Evolutionary conservation across 2,888 invertebrate species (phyloP), one percentile per base, ranked within the genome.

Genomic region (Oligia latruncula): DNA sequence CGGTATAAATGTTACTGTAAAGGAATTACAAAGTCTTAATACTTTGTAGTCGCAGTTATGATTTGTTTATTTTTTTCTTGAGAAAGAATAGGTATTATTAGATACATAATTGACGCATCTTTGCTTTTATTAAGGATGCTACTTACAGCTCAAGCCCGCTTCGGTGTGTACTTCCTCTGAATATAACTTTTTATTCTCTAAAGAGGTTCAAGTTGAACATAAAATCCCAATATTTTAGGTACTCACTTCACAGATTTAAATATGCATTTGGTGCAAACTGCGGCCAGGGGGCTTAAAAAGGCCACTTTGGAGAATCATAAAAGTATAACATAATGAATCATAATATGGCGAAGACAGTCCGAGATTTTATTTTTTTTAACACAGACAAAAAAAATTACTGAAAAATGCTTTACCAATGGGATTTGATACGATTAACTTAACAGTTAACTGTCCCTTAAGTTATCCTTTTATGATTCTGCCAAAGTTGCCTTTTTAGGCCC

Each of bases 1-100:
- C 78, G 70, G 43, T 78, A 82, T 84, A 88, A 89, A 85, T 83
- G 88, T 83, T 81, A 85, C 83, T 84, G 86, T 83, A 74, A 82
- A 85, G 77, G 82, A 81, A 88, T 89, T 81, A 84, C 74, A 80
- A 72, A 82, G 72, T 74, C 79, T 85, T 87, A 80, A 87, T 87
- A 81, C 74, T 84, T 79, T 71, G 64, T 65, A 74, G 60, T 66
- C 52, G 17, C 66, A 40, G 67, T 65, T 76, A 80, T 65, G 49
- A 79, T 74, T 82, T 79, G 74, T 66, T 77, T 40, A 46, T 77
- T 46, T 71, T 62, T 60, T 60, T 49, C 11, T 43, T 35, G 1
- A 43, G 6, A 3, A 73, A 1, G 6, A 43, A 52, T 43, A 29
- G 29, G 29, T 29, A 20, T 60, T 8, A 15, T 11, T 49, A 15